These are phyloP conservation scores for Serripes groenlandicus DNA, from an alignment of 2,888 invertebrate genomes.

Conservation along the genomic window DNA sequence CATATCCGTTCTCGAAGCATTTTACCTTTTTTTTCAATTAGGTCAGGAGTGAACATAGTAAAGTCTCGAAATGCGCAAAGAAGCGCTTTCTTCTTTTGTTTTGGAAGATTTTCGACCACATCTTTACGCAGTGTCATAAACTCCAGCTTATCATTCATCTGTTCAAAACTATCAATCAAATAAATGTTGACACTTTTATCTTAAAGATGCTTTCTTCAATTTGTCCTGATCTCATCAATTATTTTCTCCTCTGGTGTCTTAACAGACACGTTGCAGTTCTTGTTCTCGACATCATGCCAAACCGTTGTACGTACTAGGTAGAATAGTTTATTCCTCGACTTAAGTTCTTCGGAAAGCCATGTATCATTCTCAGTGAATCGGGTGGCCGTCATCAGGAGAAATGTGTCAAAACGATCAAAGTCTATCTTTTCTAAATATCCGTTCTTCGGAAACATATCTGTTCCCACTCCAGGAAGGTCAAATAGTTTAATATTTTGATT, in stretches of 20 bases:
- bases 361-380: slow-evolving; percentile 56
- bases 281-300: slow-evolving; percentile 5
- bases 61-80: too few relatives aligned
- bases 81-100: background rate
- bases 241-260: background rate
- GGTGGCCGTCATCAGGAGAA: slow-evolving; percentile 47
- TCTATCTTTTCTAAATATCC: slow-evolving; percentile 40
- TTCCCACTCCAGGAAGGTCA: slow-evolving; percentile 65
- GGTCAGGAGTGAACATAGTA: background rate
- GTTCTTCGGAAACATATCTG: slow-evolving; percentile 43
- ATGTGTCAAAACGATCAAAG: slow-evolving; percentile 54
- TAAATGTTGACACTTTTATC: background rate
- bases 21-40: background rate
- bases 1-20: background rate
- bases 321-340: slow-evolving; percentile 17
- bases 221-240: too few relatives aligned
- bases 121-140: background rate
- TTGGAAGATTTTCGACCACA: background rate
- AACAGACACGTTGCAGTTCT: background rate
- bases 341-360: slow-evolving; percentile 54
- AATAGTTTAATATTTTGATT: slow-evolving; percentile 51
- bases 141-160: background rate
- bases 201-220: too few relatives aligned
- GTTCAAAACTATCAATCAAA: slow-evolving; percentile 6
- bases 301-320: slow-evolving; percentile 46